These are phyloP conservation scores for Gallirallus australis DNA, from an alignment of 2,797 vertebrate genomes.

Conservation along the genomic window DNA sequence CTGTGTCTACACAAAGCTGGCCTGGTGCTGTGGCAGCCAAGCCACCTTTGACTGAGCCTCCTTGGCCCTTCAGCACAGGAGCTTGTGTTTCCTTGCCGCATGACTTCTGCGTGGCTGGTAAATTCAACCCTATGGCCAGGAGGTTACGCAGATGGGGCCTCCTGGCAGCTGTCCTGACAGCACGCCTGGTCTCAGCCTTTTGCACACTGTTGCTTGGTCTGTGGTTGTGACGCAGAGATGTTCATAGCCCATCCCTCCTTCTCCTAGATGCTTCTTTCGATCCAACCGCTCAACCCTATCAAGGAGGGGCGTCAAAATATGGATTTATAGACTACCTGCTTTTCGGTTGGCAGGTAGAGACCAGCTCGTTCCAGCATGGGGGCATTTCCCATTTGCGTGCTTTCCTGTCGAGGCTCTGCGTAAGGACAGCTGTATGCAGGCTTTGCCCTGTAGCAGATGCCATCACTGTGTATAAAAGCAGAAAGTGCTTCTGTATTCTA, in stretches of 20 bases:
- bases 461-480: not conserved
- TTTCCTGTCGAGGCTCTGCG: not conserved
- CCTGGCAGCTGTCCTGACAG: not conserved
- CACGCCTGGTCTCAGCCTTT: accelerated
- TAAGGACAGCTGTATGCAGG: not conserved
- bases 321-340: not conserved
- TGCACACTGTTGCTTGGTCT: not conserved
- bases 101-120: not conserved
- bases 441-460: not conserved
- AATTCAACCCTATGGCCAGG: not conserved
- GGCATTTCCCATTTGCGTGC: accelerated
- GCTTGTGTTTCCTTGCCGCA: not conserved
- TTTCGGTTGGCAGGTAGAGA: not conserved
- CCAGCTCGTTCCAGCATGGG: not conserved
- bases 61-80: not conserved
- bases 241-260: not conserved
- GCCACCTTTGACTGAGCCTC: not conserved
- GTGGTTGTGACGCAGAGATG: not conserved
- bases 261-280: not conserved
- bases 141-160: not conserved
- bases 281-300: not conserved
- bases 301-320: not conserved
- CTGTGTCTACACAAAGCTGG: not conserved
- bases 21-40: not conserved
- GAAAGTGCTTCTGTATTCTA: not conserved